A percentile compares a stretch with the other conserved stretches of the same genome.
phyloP scores from a whole-genome alignment of 1,140 invertebrate genomes.

The Saccostrea glomerata region DNA sequence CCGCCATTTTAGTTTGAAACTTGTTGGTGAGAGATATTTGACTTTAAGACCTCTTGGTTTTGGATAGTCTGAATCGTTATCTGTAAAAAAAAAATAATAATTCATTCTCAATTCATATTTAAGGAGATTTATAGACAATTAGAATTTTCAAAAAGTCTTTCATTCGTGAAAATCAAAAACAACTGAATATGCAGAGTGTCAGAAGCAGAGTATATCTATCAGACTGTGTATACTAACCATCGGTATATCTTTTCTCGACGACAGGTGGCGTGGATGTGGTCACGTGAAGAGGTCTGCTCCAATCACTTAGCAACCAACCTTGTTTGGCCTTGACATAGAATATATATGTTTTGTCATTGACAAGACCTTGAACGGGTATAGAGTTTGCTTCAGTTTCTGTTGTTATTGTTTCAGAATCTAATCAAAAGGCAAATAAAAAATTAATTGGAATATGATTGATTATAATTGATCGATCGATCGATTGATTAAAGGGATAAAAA shows the following conservation, averaged over 20 bases:
- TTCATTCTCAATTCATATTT: too few species aligned
- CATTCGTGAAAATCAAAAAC: too few species aligned
- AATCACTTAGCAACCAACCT: constrained; percentile 5
- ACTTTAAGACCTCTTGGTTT: constrained; percentile 40
- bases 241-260: background rate
- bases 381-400: background rate
- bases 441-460: background rate
- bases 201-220: too few species aligned
- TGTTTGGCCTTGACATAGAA: background rate
- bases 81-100: background rate
- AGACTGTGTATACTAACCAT: background rate
- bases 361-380: background rate
- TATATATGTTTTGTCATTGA: background rate
- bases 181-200: too few species aligned
- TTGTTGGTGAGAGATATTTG: constrained; percentile 25
- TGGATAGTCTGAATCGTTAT: background rate
- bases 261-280: constrained; percentile 2
- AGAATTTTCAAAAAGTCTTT: too few species aligned
- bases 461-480: background rate
- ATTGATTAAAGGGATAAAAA: too few species aligned
- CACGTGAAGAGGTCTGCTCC: background rate
- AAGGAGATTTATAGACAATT: too few species aligned
- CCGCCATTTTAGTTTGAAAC: constrained; percentile 45
- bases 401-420: background rate
- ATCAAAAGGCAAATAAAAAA: background rate